phyloP scores from a whole-genome alignment of 2,888 invertebrate species.

The Trissolcus brochymenae region DNA sequence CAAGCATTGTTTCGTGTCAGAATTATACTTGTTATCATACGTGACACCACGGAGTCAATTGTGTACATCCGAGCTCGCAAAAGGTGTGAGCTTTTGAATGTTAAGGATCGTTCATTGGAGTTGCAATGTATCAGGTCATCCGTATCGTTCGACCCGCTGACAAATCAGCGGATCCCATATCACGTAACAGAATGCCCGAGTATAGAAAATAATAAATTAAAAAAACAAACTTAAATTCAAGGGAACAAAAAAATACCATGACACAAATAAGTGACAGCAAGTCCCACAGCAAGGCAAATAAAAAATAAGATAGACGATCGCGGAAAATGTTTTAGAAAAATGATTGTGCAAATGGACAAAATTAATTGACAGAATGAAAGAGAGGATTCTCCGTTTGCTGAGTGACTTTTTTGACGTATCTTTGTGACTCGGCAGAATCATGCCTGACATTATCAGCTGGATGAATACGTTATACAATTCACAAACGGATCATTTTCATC shows the following conservation, averaged over 20 bases:
- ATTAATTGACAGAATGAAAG: slow-evolving; percentile 20
- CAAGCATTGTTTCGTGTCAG: no score
- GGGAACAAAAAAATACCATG: neutral
- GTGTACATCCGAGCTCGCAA: neutral
- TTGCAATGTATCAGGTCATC: slow-evolving; percentile 28
- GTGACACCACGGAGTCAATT: no score
- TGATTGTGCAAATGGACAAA: neutral
- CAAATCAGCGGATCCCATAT: slow-evolving; percentile 44
- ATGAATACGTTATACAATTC: no score
- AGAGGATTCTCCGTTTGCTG: slow-evolving; percentile 1
- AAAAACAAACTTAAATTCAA: no score
- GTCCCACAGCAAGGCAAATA: neutral
- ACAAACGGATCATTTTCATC: no score
- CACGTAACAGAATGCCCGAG: slow-evolving; percentile 23
- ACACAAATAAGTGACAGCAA: neutral
- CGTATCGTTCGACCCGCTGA: slow-evolving; percentile 40
- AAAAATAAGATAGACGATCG: no score
- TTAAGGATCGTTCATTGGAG: slow-evolving; percentile 9
- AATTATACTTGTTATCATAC: no score
- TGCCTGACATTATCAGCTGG: neutral
- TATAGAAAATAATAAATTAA: neutral
- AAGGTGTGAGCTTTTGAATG: no score
- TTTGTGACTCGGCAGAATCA: neutral
- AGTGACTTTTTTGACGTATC: slow-evolving; percentile 10
- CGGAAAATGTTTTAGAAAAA: no score